phyloP scores from a whole-genome alignment of 1,140 invertebrate genomes.

The Bilobella aurantiaca region DNA sequence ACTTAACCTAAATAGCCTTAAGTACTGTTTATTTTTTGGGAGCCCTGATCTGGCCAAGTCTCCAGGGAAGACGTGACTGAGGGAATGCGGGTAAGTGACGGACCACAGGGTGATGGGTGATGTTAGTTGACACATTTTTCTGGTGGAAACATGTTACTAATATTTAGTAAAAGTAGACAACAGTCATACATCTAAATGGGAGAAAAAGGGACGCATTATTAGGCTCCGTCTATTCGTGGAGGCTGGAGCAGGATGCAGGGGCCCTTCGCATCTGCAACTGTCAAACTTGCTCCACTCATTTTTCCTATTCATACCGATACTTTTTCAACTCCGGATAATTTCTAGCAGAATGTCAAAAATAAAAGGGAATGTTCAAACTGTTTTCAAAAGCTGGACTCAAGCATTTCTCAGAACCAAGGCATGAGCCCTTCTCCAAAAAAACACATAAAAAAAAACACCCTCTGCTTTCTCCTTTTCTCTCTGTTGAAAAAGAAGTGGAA shows the following conservation, averaged over 20 bases:
- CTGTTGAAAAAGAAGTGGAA: no score
- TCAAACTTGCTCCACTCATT: background rate
- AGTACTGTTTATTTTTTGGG: no score
- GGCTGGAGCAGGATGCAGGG: background rate
- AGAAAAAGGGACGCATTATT: constrained; percentile 7
- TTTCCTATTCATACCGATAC: constrained; percentile 1
- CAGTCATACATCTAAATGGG: background rate
- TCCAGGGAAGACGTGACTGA: background rate
- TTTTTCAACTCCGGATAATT: background rate
- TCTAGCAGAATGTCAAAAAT: no score
- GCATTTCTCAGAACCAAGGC: no score
- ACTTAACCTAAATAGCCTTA: no score
- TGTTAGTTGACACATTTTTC: constrained; percentile 9
- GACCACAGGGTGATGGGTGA: constrained; percentile 6
- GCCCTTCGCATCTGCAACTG: background rate
- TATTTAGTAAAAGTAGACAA: constrained; percentile 7
- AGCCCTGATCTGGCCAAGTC: no score
- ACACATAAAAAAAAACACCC: no score
- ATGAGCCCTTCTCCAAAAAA: no score
- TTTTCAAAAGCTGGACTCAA: no score
- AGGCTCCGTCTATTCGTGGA: background rate
- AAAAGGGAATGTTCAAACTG: no score
- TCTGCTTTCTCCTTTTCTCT: no score
- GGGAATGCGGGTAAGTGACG: background rate
- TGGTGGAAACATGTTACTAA: constrained; percentile 5